These are phyloP conservation scores for Cynopterus sphinx DNA, from an alignment of 2,797 vertebrate species.

Conservation along the genomic window DNA sequence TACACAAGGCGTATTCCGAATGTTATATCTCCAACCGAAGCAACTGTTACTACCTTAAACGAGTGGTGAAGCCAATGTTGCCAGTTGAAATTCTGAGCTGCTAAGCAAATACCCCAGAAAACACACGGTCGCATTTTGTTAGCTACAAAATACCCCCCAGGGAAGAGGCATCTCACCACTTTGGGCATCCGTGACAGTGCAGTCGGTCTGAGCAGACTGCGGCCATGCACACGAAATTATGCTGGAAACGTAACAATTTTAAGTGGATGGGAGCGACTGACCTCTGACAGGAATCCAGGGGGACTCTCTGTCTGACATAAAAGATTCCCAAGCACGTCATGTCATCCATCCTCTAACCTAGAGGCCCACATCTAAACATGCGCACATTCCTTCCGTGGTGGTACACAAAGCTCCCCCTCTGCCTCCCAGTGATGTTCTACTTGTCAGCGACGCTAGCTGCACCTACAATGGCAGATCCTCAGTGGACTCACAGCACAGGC, in stretches of 20 bases:
- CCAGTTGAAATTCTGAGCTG: slow-evolving; percentile 54
- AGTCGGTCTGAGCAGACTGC: neutral
- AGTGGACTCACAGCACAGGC: neutral
- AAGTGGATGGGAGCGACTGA: neutral
- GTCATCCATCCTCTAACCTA: neutral
- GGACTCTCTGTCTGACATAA: neutral
- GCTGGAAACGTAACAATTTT: neutral
- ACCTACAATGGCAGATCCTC: neutral
- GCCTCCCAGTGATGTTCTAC: neutral
- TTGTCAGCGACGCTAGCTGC: neutral
- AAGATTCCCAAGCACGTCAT: neutral
- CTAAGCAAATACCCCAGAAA: slow-evolving; percentile 11
- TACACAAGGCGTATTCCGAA: slow-evolving; percentile 66
- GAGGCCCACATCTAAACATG: neutral
- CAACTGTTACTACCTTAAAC: slow-evolving; percentile 25
- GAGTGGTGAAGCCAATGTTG: neutral
- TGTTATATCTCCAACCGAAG: slow-evolving; percentile 41
- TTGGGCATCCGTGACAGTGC: neutral
- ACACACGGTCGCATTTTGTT: neutral
- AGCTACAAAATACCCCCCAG: neutral
- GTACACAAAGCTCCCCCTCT: neutral
- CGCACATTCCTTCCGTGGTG: neutral
- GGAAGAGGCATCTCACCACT: neutral
- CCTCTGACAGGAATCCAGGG: neutral
- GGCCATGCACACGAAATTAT: neutral